Percentiles rank a stretch among this genome's conserved stretches.
Conservation (phyloP, 2,113 vertebrate genomes). For the Dromaius novaehollandiae region DNA sequence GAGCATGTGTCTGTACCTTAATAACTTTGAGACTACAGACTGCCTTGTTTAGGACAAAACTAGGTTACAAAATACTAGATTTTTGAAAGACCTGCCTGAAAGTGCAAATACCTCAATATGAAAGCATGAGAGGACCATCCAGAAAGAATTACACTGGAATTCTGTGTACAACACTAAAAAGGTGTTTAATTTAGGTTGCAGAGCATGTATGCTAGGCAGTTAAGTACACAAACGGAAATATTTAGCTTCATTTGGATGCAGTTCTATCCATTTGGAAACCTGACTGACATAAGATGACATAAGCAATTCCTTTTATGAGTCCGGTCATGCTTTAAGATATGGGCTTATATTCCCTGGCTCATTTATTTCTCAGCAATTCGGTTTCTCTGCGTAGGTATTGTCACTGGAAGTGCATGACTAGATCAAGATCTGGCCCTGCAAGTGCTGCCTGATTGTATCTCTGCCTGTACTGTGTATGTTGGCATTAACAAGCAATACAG, state of each 20-base stretch:
- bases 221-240: neutral
- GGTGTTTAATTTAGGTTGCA: neutral
- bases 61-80: neutral
- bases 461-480: neutral
- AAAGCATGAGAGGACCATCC: neutral
- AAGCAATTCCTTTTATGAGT: neutral
- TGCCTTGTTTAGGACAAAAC: neutral
- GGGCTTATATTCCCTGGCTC: too few species aligned
- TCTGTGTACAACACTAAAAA: neutral
- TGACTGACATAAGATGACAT: neutral
- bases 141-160: neutral
- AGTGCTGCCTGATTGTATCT: neutral
- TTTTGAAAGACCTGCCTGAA: neutral
- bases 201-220: neutral
- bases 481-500: neutral
- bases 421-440: neutral
- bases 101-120: accelerated
- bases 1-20: accelerated
- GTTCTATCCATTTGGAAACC: neutral
- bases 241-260: neutral
- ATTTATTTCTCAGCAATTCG: neutral
- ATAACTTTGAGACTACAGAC: neutral
- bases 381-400: neutral
- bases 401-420: neutral
- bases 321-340: neutral